phyloP scores from a whole-genome alignment of 1,140 invertebrate species.

The Lordiphosa stackelbergi region DNA sequence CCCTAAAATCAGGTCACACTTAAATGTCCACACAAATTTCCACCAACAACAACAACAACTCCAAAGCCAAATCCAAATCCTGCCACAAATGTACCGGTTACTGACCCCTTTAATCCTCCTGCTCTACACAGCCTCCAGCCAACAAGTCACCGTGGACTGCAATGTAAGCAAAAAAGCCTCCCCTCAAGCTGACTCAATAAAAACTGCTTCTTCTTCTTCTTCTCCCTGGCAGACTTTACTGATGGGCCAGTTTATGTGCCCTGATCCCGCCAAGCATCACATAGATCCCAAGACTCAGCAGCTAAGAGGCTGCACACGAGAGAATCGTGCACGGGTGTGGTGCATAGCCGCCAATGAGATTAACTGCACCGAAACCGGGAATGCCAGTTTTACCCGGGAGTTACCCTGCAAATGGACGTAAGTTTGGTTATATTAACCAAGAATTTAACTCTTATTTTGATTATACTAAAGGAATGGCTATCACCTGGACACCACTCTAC shows the following conservation, averaged over 20 bases:
- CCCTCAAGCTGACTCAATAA: no score
- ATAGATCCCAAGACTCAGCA: slow-evolving; percentile 96
- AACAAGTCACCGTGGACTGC: slow-evolving; percentile 79
- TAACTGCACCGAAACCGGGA: slow-evolving; percentile 87
- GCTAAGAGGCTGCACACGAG: slow-evolving; percentile 87
- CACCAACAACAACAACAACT: slow-evolving; percentile 14
- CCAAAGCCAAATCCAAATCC: slow-evolving; percentile 13
- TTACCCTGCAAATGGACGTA: slow-evolving; percentile 96
- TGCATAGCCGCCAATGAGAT: slow-evolving; percentile 91
- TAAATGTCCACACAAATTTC: slow-evolving; percentile 15
- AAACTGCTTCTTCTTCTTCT: no score
- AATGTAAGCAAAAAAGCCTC: slow-evolving; percentile 79
- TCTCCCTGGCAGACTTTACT: slow-evolving; percentile 76
- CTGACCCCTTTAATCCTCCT: slow-evolving; percentile 30
- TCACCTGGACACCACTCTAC: slow-evolving; percentile 92
- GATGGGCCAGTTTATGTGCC: slow-evolving; percentile 92
- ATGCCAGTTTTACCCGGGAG: slow-evolving; percentile 88
- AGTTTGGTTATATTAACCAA: slow-evolving; percentile 77
- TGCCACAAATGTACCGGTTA: slow-evolving; percentile 41
- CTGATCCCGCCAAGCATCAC: slow-evolving; percentile 85
- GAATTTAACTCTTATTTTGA: not conserved
- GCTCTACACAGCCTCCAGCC: slow-evolving; percentile 19
- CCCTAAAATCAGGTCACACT: slow-evolving; percentile 1
- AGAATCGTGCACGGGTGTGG: slow-evolving; percentile 80
- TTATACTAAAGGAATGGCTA: slow-evolving; percentile 89